Evolutionary conservation across 2,888 invertebrate species (phyloP).

Genomic region (Lacanobia oleracea): DNA sequence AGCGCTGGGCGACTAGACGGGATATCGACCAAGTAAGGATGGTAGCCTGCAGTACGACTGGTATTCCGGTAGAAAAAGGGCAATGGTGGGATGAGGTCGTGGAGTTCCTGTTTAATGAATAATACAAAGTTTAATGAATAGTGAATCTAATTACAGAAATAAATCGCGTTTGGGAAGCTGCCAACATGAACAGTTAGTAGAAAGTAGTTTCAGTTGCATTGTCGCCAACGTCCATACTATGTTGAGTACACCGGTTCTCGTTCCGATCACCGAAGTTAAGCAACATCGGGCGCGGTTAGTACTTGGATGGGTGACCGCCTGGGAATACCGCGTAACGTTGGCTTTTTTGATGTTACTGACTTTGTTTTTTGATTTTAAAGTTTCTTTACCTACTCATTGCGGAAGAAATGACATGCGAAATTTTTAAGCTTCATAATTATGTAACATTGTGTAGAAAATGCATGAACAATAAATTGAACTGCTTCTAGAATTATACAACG

Average conservation of each 20-base stretch:
- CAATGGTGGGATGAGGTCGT: too few relatives aligned
- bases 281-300: conserved; percentile 86
- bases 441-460: not conserved
- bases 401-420: too few relatives aligned
- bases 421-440: not conserved
- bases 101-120: too few relatives aligned
- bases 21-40: too few relatives aligned
- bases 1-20: too few relatives aligned
- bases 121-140: too few relatives aligned
- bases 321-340: conserved; percentile 82
- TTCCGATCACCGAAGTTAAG: conserved; percentile 87
- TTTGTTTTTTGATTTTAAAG: not conserved
- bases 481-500: not conserved
- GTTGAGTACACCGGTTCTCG: conserved; percentile 28
- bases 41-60: too few relatives aligned
- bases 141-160: not conserved
- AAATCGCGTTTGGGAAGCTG: not conserved
- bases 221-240: conserved; percentile 28
- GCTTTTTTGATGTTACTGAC: not conserved
- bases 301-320: conserved; percentile 88
- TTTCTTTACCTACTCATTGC: too few relatives aligned
- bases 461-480: not conserved
- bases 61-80: too few relatives aligned
- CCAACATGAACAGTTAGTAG: not conserved
- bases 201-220: not conserved